Evolutionary conservation across 92 coral and sea anemone species (phyloP).

Genomic region (Siderastrea radians): DNA sequence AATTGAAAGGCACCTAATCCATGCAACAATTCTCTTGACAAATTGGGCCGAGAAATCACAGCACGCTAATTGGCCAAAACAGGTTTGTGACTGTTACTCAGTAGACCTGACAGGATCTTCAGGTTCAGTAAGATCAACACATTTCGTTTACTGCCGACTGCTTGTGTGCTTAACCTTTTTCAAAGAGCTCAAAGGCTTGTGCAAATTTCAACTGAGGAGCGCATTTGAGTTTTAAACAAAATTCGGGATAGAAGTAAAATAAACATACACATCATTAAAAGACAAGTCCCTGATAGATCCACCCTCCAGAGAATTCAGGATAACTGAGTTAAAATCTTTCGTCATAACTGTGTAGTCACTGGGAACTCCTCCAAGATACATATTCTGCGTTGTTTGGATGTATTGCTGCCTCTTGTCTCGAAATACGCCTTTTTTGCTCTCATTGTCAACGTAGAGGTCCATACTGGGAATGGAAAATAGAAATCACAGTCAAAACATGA

Average conservation of each 20-base stretch:
- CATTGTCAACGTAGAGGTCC: constrained; percentile 43
- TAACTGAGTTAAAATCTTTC: background rate
- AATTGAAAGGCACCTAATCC: too few species aligned
- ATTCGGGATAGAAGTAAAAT: background rate
- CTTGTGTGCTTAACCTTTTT: too few species aligned
- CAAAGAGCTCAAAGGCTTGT: too few species aligned
- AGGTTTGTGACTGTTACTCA: too few species aligned
- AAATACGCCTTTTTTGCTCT: background rate
- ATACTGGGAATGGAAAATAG: constrained; percentile 16
- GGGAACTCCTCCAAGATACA: constrained; percentile 74
- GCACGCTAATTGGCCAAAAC: too few species aligned
- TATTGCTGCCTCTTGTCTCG: background rate
- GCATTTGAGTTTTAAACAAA: background rate
- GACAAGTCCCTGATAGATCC: constrained; percentile 64
- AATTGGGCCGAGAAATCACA: too few species aligned
- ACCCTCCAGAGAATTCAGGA: constrained; percentile 38
- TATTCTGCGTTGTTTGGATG: constrained; percentile 45
- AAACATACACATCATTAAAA: constrained; percentile 51
- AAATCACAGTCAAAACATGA: background rate
- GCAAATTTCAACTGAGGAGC: too few species aligned
- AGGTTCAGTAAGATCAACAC: too few species aligned
- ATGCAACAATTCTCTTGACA: too few species aligned
- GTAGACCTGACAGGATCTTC: too few species aligned
- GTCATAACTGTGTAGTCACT: background rate
- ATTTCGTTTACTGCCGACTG: too few species aligned